Conservation (phyloP, 2,797 vertebrate genomes). For the Onychomys arenicola region DNA sequence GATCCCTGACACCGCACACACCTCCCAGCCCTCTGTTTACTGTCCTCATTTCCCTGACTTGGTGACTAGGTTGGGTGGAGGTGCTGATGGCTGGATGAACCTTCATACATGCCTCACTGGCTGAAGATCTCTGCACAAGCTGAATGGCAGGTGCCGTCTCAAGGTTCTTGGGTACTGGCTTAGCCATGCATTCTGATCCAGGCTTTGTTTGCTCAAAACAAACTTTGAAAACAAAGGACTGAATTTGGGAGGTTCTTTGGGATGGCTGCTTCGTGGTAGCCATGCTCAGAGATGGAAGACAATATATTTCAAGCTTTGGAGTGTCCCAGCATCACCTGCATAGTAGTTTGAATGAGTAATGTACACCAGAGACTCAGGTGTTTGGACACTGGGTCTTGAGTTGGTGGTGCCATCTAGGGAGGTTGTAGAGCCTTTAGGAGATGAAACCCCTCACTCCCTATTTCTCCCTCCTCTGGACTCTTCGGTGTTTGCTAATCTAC, state of each 20-base stretch:
- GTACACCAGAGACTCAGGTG: background rate
- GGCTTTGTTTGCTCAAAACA: background rate
- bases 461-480: background rate
- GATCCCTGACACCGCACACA: accelerated
- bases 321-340: background rate
- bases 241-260: background rate
- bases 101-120: background rate
- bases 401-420: background rate
- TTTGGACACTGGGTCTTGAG: background rate
- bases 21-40: background rate
- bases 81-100: background rate
- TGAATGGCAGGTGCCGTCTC: too few relatives aligned
- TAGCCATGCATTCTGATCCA: background rate
- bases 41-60: background rate
- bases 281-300: background rate
- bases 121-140: background rate
- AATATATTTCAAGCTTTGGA: background rate
- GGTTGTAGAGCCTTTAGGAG: background rate
- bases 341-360: background rate
- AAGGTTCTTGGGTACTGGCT: background rate
- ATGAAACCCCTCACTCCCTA: too few relatives aligned
- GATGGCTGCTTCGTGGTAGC: background rate
- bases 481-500: background rate
- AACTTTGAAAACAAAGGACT: background rate
- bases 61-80: background rate